phyloP scores from a whole-genome alignment of 1,140 invertebrate genomes.

The Manduca sexta region DNA sequence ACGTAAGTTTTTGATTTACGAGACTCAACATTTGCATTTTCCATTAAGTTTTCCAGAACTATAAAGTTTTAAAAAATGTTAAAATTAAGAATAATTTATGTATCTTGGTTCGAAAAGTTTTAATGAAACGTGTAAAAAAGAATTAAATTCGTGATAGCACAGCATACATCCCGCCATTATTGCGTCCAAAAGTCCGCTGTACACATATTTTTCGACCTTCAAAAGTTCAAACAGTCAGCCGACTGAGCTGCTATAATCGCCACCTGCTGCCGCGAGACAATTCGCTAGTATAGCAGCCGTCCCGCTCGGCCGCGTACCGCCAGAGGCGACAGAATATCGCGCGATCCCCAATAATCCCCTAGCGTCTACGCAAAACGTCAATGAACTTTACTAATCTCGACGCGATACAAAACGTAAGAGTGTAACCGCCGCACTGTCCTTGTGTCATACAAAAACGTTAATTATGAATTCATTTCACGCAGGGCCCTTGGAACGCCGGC shows the following conservation, averaged over 20 bases:
- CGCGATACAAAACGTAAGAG: constrained; percentile 46
- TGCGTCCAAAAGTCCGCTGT: too few species aligned
- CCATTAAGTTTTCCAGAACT: too few species aligned
- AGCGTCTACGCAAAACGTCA: constrained; percentile 56
- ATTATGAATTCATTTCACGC: constrained; percentile 31
- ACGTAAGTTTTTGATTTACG: too few species aligned
- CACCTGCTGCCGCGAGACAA: constrained; percentile 63
- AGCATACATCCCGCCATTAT: too few species aligned
- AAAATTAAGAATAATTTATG: too few species aligned
- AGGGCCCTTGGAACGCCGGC: constrained; percentile 17
- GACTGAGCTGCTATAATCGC: constrained; percentile 50
- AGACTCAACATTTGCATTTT: too few species aligned
- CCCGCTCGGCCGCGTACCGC: constrained; percentile 27
- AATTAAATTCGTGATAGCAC: too few species aligned
- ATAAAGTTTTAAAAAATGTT: too few species aligned
- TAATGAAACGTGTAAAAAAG: too few species aligned
- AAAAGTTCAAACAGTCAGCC: constrained; percentile 55
- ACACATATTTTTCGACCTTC: constrained; percentile 61
- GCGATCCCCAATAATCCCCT: constrained; percentile 38
- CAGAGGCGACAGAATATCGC: constrained; percentile 14
- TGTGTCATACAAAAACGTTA: constrained; percentile 31
- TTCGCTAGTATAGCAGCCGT: constrained; percentile 35
- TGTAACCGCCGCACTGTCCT: constrained; percentile 26
- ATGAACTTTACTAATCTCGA: constrained; percentile 59
- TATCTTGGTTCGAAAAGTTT: too few species aligned